Conservation (phyloP, 2,113 vertebrate genomes). For the Cryptoleucopteryx plumbea region DNA sequence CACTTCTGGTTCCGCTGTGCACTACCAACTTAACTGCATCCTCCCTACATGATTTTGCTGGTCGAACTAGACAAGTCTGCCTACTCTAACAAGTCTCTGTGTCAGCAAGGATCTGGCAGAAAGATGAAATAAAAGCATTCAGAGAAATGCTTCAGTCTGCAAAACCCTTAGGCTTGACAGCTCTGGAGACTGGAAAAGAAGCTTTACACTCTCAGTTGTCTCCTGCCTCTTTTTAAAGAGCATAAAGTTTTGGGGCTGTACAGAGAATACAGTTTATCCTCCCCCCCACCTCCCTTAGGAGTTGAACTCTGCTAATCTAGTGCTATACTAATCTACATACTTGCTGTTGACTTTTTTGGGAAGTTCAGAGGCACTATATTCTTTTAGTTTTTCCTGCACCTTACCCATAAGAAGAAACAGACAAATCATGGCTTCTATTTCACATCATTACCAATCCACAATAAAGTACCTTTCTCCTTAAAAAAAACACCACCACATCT, state of each 20-base stretch:
- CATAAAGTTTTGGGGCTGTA: background rate
- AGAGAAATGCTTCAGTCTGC: background rate
- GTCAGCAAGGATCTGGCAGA: slow-evolving; percentile 30
- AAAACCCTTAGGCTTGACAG: background rate
- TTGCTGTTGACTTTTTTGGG: background rate
- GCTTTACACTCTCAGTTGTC: background rate
- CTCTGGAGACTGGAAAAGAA: background rate
- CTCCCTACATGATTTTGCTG: background rate
- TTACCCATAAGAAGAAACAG: background rate
- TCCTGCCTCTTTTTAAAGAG: background rate
- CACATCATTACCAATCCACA: background rate
- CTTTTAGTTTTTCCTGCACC: background rate
- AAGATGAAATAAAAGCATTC: slow-evolving; percentile 19
- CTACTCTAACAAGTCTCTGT: background rate
- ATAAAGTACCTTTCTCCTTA: background rate
- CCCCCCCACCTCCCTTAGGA: background rate
- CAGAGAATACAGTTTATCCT: background rate
- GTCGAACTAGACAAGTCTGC: slow-evolving; percentile 32
- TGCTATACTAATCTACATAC: background rate
- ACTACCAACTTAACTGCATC: background rate
- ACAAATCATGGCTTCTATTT: background rate
- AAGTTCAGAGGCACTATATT: background rate
- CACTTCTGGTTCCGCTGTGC: slow-evolving; percentile 21
- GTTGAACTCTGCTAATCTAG: background rate
- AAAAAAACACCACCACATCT: background rate